Evolutionary conservation across 2,113 vertebrate genomes (phyloP).

Genomic region (Emydura subglobosa): DNA sequence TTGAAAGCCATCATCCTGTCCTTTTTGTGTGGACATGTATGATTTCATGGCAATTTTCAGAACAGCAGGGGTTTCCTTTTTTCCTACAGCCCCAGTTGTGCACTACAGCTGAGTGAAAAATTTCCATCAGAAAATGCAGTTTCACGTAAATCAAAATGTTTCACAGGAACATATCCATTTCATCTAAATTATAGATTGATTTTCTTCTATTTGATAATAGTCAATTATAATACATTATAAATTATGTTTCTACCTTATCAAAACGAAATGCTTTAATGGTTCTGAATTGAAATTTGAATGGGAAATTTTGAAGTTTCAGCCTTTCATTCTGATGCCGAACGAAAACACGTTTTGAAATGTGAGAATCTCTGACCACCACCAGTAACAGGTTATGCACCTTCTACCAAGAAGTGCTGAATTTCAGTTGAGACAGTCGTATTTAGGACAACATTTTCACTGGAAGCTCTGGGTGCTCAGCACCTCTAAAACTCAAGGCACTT

Average conservation of each 20-base stretch:
- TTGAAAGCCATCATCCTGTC: neutral
- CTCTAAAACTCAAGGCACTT: neutral
- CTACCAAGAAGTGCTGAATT: neutral
- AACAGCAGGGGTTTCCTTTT: neutral
- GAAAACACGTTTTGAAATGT: neutral
- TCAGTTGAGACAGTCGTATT: neutral
- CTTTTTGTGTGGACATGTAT: neutral
- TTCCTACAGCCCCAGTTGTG: neutral
- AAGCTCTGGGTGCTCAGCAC: neutral
- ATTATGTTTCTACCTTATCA: neutral
- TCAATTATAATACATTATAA: neutral
- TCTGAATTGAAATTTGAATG: neutral
- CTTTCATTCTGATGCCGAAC: neutral
- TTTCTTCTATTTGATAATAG: neutral
- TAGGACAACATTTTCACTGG: neutral
- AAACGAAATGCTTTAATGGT: neutral
- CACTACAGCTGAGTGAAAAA: neutral
- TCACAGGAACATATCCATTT: neutral
- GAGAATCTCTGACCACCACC: neutral
- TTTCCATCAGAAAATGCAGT: neutral
- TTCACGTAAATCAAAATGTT: neutral
- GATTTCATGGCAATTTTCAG: neutral
- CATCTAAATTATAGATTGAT: neutral
- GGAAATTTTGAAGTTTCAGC: neutral
- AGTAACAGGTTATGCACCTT: neutral